phyloP scores from a whole-genome alignment of 2,888 invertebrate genomes.

The Ethmia dodecea region DNA sequence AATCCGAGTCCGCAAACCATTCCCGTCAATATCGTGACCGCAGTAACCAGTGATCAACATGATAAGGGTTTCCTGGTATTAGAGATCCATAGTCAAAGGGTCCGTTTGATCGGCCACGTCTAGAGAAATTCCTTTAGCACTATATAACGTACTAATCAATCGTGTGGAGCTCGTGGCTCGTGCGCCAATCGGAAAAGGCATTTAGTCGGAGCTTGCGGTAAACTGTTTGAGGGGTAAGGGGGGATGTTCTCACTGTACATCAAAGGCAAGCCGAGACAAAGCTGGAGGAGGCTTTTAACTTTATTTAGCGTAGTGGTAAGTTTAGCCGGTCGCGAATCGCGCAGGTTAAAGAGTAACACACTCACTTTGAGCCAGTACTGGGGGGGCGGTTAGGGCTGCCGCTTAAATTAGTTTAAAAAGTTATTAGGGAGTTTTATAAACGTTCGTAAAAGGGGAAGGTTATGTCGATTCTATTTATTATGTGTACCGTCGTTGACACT shows the following conservation, averaged over 20 bases:
- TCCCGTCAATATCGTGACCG: too few relatives aligned
- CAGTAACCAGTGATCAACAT: conserved; percentile 44
- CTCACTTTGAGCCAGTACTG: conserved; percentile 63
- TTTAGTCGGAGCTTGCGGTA: conserved; percentile 73
- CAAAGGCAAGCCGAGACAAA: conserved; percentile 76
- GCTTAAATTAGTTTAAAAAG: too few relatives aligned
- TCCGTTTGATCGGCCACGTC: conserved; percentile 55
- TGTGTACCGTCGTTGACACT: too few relatives aligned
- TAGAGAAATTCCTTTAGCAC: conserved; percentile 57
- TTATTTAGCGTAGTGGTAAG: conserved; percentile 78
- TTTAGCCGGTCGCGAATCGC: conserved; percentile 77
- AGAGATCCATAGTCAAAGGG: conserved; percentile 37
- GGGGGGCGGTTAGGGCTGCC: conserved; percentile 44
- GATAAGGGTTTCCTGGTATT: conserved; percentile 50
- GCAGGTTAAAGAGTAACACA: conserved; percentile 78
- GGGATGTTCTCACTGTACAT: conserved; percentile 47
- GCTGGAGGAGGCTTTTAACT: conserved; percentile 76
- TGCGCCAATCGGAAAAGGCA: conserved; percentile 66
- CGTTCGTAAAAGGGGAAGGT: too few relatives aligned
- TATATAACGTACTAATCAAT: conserved; percentile 66
- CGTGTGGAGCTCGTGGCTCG: conserved; percentile 34
- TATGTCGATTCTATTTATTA: too few relatives aligned
- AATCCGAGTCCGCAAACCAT: too few relatives aligned
- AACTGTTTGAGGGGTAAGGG: conserved; percentile 53
- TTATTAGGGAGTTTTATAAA: too few relatives aligned